phyloP scores from a whole-genome alignment of 92 coral and sea anemone genomes.

The Micromussa lordhowensis region DNA sequence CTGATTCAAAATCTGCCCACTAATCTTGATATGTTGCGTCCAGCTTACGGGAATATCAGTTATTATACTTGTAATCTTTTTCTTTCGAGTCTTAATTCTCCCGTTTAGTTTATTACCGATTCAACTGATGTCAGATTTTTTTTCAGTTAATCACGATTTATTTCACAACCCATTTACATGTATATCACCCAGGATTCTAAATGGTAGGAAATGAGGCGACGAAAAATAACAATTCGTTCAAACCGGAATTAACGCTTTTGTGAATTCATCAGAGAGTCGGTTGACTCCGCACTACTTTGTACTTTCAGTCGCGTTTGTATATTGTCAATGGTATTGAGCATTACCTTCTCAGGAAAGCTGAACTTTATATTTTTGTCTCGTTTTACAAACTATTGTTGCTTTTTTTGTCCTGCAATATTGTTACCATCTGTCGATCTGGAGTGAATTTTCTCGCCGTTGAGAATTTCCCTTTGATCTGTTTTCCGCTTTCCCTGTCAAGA shows the following conservation, averaged over 20 bases:
- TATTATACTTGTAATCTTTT: background rate
- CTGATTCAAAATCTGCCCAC: background rate
- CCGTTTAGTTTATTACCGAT: background rate
- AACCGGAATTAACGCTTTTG: background rate
- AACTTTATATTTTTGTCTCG: background rate
- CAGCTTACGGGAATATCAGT: background rate
- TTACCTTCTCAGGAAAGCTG: background rate
- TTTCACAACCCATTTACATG: background rate
- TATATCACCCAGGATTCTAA: background rate
- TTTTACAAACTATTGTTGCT: background rate
- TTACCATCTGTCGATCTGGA: background rate
- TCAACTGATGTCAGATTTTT: too few relatives aligned
- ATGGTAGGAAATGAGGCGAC: background rate
- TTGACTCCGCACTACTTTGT: background rate
- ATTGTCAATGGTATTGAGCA: background rate
- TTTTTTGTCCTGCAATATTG: background rate
- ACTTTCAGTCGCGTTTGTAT: background rate
- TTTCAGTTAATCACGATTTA: background rate
- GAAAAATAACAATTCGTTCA: background rate
- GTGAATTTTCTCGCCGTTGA: background rate
- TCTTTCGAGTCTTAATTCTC: background rate
- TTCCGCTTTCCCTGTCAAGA: background rate
- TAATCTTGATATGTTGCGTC: background rate
- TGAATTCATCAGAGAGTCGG: background rate
- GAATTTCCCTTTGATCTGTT: conserved; percentile 4